Evolutionary conservation across 2,797 vertebrate genomes (phyloP).

Genomic region (Antennarius maculatus): DNA sequence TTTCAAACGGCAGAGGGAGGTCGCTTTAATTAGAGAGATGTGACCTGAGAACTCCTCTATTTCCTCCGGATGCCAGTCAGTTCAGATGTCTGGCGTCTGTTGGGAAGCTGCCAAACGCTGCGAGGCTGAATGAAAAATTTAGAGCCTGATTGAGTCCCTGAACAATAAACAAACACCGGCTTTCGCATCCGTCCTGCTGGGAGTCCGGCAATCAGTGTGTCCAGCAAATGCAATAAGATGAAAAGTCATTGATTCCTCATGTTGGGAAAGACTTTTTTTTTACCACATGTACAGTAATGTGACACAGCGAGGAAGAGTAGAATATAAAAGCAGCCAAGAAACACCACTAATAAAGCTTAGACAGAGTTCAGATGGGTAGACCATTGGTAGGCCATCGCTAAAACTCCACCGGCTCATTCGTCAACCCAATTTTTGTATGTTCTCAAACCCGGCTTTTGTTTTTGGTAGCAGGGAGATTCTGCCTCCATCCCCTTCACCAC

Average conservation of each 20-base stretch:
- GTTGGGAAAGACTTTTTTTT: constrained; percentile 47
- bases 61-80: constrained; percentile 64
- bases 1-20: constrained; percentile 39
- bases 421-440: too few species aligned
- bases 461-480: too few species aligned
- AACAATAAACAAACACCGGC: constrained; percentile 55
- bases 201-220: constrained; percentile 29
- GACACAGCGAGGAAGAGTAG: constrained; percentile 20
- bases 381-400: too few species aligned
- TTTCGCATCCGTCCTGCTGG: constrained; percentile 24
- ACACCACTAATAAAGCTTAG: not conserved
- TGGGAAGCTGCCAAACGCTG: constrained; percentile 70
- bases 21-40: constrained; percentile 56
- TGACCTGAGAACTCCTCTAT: constrained; percentile 57
- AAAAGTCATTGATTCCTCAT: constrained; percentile 58
- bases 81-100: constrained; percentile 63
- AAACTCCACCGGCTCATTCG: too few species aligned
- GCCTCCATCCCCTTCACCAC: too few species aligned
- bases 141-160: constrained; percentile 50
- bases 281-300: constrained; percentile 27
- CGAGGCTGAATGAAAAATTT: constrained; percentile 71
- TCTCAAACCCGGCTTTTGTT: too few species aligned
- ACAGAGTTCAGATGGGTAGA: too few species aligned
- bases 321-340: constrained; percentile 20
- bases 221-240: constrained; percentile 49